These are phyloP conservation scores for Thaleichthys pacificus DNA, from an alignment of 2,797 vertebrate species.

Conservation along the genomic window DNA sequence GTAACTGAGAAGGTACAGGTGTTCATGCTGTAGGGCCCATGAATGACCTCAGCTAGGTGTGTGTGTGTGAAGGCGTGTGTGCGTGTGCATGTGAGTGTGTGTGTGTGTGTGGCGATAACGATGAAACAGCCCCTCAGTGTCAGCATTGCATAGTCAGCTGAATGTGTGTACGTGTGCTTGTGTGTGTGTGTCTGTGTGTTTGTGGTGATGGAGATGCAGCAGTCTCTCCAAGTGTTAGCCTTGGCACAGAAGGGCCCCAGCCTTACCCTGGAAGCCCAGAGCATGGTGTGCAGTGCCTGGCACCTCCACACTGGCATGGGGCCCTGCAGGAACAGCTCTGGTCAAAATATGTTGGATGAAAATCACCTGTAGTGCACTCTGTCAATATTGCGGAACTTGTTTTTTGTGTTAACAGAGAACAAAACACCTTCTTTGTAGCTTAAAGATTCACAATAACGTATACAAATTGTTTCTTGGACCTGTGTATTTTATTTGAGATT, in stretches of 20 bases:
- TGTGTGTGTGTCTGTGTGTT: too few species aligned
- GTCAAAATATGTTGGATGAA: neutral
- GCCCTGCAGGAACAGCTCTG: neutral
- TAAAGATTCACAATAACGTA: neutral
- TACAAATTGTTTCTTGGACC: too few species aligned
- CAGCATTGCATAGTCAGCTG: too few species aligned
- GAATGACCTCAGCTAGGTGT: neutral
- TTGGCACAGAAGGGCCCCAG: slow-evolving; percentile 5
- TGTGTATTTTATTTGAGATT: neutral
- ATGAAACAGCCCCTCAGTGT: too few species aligned
- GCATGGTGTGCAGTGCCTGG: neutral
- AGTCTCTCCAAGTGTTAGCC: neutral
- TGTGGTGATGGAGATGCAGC: neutral
- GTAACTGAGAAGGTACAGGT: too few species aligned
- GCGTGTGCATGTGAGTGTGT: neutral
- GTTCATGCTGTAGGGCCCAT: neutral
- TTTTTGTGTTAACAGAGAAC: neutral
- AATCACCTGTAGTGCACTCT: neutral
- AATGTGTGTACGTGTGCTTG: too few species aligned
- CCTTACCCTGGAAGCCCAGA: slow-evolving; percentile 8
- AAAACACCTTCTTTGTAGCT: neutral
- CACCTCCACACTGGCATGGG: neutral
- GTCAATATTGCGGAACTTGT: neutral
- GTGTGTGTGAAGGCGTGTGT: too few species aligned
- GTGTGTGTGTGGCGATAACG: neutral